A percentile compares a stretch with the other conserved stretches of the same genome.
These are phyloP conservation scores for Myopa tessellatipennis DNA, from an alignment of 2,888 invertebrate species.

Conservation along the genomic window DNA sequence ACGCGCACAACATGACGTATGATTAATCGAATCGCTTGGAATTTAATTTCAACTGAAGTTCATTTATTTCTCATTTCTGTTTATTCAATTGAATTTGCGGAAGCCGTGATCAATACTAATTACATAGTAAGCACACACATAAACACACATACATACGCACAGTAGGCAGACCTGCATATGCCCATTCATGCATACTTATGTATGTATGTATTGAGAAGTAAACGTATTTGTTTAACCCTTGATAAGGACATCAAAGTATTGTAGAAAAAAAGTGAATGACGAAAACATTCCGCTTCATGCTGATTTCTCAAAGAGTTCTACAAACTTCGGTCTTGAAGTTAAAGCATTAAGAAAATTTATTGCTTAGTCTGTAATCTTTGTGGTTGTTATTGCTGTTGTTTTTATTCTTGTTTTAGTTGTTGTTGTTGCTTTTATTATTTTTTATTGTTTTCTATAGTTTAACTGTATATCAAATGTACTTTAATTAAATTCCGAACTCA, in stretches of 20 bases:
- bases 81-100: slow-evolving; percentile 6
- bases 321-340: neutral
- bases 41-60: slow-evolving; percentile 27
- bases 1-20: slow-evolving; percentile 14
- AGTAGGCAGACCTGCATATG: neutral
- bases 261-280: neutral
- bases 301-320: neutral
- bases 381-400: neutral
- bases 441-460: neutral
- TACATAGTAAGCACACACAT: neutral
- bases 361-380: neutral
- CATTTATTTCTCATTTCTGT: slow-evolving; percentile 30
- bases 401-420: neutral
- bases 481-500: slow-evolving; percentile 29
- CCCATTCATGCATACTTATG: neutral
- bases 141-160: neutral
- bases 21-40: slow-evolving; percentile 32
- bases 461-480: neutral
- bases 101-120: neutral
- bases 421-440: neutral
- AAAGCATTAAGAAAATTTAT: neutral
- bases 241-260: neutral
- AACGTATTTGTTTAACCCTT: neutral
- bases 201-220: neutral
- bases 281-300: neutral